A percentile compares a stretch with the other conserved stretches of the same genome.
phyloP scores from a whole-genome alignment of 2,888 invertebrate genomes.

The Fabriciana adippe region DNA sequence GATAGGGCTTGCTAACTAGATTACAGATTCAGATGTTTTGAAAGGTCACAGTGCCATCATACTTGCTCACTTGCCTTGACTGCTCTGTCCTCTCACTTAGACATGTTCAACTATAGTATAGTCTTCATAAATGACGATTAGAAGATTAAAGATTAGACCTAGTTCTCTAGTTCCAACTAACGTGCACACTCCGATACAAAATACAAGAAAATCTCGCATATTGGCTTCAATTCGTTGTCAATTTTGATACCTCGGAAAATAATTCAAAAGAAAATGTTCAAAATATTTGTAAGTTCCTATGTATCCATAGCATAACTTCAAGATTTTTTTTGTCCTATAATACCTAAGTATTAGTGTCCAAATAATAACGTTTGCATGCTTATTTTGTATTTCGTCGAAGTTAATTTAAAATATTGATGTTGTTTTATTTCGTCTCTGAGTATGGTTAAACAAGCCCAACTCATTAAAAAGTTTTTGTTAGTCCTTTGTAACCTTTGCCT shows the following conservation, averaged over 20 bases:
- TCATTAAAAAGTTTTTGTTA: constrained; percentile 23
- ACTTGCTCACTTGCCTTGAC: constrained; percentile 75
- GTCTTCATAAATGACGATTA: not conserved
- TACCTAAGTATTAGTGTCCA: not conserved
- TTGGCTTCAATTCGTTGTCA: too few species aligned
- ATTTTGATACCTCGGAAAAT: not conserved
- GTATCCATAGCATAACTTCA: too few species aligned
- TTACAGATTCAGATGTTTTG: not conserved
- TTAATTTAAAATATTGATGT: not conserved
- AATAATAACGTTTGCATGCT: not conserved
- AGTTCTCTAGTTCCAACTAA: too few species aligned
- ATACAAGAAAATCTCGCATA: not conserved
- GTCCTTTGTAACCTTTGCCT: constrained; percentile 14
- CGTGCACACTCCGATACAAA: not conserved
- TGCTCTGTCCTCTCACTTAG: constrained; percentile 58
- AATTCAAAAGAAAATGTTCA: too few species aligned
- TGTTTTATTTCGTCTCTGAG: constrained; percentile 7
- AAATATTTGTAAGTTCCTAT: too few species aligned
- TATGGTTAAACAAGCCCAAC: constrained; percentile 15
- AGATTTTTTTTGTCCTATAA: too few species aligned
- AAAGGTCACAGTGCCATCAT: constrained; percentile 64
- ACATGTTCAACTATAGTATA: constrained; percentile 6
- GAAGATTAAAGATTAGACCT: too few species aligned
- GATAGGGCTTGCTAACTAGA: not conserved
- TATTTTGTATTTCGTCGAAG: constrained; percentile 11